Base-by-base conservation (phyloP, 1,140 invertebrate genomes). In the Zaprionus ornatus region DNA sequence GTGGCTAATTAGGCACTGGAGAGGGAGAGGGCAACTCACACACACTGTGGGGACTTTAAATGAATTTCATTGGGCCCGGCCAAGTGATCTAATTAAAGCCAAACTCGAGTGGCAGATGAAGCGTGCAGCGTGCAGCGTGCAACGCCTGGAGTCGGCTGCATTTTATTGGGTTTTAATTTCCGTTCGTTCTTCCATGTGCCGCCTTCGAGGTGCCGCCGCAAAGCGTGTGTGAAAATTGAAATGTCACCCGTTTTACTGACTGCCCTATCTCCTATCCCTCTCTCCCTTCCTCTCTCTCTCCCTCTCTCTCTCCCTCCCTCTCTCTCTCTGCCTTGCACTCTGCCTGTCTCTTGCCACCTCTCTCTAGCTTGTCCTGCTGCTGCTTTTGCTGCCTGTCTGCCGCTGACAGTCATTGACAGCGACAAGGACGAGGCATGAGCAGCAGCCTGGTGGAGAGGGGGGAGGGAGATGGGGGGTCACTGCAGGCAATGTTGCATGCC, bases 141-240 rank as follows among this genome's bases (percentile, higher is more conserved):
- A 17, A 5, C n/a, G 25, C n/a, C n/a, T 32, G 37, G 37, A n/a
- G n/a, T 45, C 29, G 21, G 73, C 48, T 63, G 67, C 42, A 48
- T 55, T 71, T 88, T 79, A 79, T 85, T 81, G 71, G 77, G 71
- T 71, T 81, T 90, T 85, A 90, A 88, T 88, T 88, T 90, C 77
- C 85, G 69, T 67, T 77, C 67, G 56, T 21, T 72, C 84, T 81
- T 70, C 67, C 81, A 75, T 64, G 21, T 77, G 82, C 40, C 32
- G 70, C 71, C 64, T 74, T 74, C 10, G 54, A 79, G 50, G 21
- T 64, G 61, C 42, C 29, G 40, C 73, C 84, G 67, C 80, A 86
- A 62, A 69, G 73, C 78, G 81, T 88, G 84, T 90, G 81, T 90
- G 85, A 90, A 88, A 88, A 88, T 88, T 88, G 84, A 88, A 88